Percentiles rank a stretch among this genome's conserved stretches.
Evolutionary conservation across 2,797 vertebrate species (phyloP).

Genomic region (Acanthis flammea): DNA sequence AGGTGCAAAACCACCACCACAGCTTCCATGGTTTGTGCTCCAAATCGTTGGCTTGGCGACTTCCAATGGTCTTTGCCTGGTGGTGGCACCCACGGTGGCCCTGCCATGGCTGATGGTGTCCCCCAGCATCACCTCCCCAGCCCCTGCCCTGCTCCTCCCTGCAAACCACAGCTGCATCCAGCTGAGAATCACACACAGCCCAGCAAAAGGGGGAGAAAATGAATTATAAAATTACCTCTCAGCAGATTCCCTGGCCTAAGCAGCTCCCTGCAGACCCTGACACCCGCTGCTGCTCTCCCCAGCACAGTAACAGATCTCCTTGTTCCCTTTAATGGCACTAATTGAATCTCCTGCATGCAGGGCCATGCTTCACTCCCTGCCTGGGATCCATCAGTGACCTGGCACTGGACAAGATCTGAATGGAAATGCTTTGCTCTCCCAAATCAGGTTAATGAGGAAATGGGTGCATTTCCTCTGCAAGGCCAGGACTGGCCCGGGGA

Average conservation of each 20-base stretch:
- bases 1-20: accelerated
- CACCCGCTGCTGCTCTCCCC: constrained; percentile 9
- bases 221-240: background rate
- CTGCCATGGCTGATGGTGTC: background rate
- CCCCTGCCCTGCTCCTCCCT: background rate
- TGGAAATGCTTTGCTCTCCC: constrained; percentile 38
- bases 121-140: background rate
- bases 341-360: constrained; percentile 42
- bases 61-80: accelerated
- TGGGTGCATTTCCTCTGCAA: constrained; percentile 8
- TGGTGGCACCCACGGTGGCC: background rate
- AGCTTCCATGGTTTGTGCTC: background rate
- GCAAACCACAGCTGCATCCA: background rate
- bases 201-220: background rate
- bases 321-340: constrained; percentile 31
- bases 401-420: constrained; percentile 22
- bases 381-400: constrained; percentile 29
- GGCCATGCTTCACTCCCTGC: constrained; percentile 29
- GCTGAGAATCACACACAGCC: background rate
- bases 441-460: constrained; percentile 67
- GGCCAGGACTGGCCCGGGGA: background rate
- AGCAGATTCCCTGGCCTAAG: background rate
- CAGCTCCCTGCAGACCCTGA: background rate
- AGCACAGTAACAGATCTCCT: background rate
- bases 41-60: background rate